Conservation (phyloP, 1,140 invertebrate genomes). For the Pseudobourletiella spinata region DNA sequence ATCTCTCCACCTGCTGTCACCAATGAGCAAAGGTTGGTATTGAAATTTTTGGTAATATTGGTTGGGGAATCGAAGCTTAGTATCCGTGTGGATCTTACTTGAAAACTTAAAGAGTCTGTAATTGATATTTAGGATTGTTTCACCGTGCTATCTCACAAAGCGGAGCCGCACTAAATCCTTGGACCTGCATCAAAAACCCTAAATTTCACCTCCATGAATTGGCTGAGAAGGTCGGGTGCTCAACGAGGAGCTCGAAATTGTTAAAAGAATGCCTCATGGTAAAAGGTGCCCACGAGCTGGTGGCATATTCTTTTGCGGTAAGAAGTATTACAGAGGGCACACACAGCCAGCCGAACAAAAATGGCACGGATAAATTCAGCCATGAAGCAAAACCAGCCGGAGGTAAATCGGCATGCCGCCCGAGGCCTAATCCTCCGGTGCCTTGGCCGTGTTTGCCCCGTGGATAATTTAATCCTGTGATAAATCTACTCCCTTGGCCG, state of each 20-base stretch:
- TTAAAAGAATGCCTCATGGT: not conserved
- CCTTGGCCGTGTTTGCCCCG: too few species aligned
- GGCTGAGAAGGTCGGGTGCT: not conserved
- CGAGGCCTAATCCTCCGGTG: too few species aligned
- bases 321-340: too few species aligned
- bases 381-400: too few species aligned
- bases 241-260: not conserved
- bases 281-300: not conserved
- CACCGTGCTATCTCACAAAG: conserved; percentile 65
- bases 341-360: too few species aligned
- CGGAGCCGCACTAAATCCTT: conserved; percentile 65
- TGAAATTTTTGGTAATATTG: too few species aligned
- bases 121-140: conserved; percentile 63
- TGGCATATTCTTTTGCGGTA: not conserved
- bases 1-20: conserved; percentile 18
- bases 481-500: too few species aligned
- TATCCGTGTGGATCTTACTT: too few species aligned
- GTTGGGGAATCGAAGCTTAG: too few species aligned
- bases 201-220: not conserved
- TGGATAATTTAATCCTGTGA: too few species aligned
- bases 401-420: too few species aligned
- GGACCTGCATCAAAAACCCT: conserved; percentile 47
- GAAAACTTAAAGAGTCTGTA: too few species aligned
- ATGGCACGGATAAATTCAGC: not conserved
- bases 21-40: conserved; percentile 18